Evolutionary conservation across 2,888 invertebrate genomes (phyloP), one percentile per base, ranked within the genome.

Genomic region (Hecatera dysodea): DNA sequence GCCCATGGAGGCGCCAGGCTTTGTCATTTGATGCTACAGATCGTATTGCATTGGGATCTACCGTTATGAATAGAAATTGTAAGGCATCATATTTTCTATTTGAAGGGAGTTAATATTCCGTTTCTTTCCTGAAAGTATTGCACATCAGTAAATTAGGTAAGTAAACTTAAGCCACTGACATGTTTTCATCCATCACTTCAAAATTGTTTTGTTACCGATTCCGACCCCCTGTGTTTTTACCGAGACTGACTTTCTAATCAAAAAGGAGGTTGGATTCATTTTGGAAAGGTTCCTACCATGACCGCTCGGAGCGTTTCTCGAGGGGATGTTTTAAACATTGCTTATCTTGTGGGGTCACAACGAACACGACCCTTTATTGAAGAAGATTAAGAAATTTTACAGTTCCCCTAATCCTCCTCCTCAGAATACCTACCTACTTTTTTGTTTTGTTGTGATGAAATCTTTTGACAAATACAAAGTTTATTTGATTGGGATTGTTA

Each of bases 11-110:
- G 87, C 89, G 91, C 90, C 90, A 88, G 78, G 87, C 90, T 88
- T 90, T 93, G 93, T 93, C 90, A 94, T 89, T 86, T 85, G 92
- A 93, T 88, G 88, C 91, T 88, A 85, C 86, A 86, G 88, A 90
- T 91, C 89, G 82, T 82, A 87, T 91, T 88, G 87, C 90, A 71
- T 78, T 77, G 77, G 63, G 66, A 72, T 85, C 76, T 81, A 87
- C 88, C 87, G 87, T 89, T 91, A 87, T 89, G 88, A 90, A 93
- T 88, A 82, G 77, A 82, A 75, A 77, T 75, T 75, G 74, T 78
- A 46, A 63, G 70, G 70, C 61, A 77, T 77, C 61, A 62, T 69
- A 56, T 75, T 78, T 71, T 70, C 55, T 67, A 67, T 81, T 71
- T 50, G 12, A 57, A n/a, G 8, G n/a, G 6, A 44, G 46, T 75